Evolutionary conservation across 1,140 invertebrate genomes (phyloP), one percentile per base, ranked within the genome.

Genomic region (Anagrus nilaparvatae): DNA sequence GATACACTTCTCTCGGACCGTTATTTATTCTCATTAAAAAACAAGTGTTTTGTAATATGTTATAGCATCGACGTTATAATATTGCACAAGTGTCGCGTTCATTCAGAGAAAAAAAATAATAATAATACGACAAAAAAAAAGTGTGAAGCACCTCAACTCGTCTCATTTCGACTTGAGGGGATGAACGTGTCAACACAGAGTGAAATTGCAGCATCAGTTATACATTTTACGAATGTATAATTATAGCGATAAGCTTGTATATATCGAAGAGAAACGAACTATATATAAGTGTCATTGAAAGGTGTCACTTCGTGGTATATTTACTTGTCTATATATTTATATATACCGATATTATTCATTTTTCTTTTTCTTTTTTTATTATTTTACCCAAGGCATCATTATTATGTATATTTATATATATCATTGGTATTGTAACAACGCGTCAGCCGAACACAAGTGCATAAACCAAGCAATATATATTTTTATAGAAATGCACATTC

Each of bases 281-380:
- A n/a, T n/a, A n/a, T n/a, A n/a, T n/a, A 54, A 68, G 65, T 58
- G 56, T 57, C 62, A 67, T 68, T 67, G 64, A 67, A 59, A 68
- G 65, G 65, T 67, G 65, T 68, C 64, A 68, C 61, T 63, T 68
- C 64, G 64, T 68, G 63, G 62, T 53, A 67, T 66, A 65, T 66
- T 66, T 64, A 64, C 66, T 67, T 65, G 64, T n/a, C n/a, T n/a
- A n/a, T n/a, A n/a, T n/a, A n/a, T n/a, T n/a, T n/a, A n/a, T n/a
- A n/a, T n/a, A n/a, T n/a, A n/a, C n/a, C n/a, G n/a, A n/a, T n/a
- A n/a, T n/a, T n/a, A n/a, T n/a, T n/a, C n/a, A n/a, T n/a, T n/a
- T n/a, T n/a, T n/a, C n/a, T n/a, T n/a, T n/a, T n/a, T n/a, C n/a
- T n/a, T n/a, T n/a, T n/a, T n/a, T n/a, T n/a, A n/a, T n/a, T n/a